Percentiles rank a stretch among this genome's conserved stretches.
phyloP scores from a whole-genome alignment of 1,140 invertebrate species.

The Samia ricini region DNA sequence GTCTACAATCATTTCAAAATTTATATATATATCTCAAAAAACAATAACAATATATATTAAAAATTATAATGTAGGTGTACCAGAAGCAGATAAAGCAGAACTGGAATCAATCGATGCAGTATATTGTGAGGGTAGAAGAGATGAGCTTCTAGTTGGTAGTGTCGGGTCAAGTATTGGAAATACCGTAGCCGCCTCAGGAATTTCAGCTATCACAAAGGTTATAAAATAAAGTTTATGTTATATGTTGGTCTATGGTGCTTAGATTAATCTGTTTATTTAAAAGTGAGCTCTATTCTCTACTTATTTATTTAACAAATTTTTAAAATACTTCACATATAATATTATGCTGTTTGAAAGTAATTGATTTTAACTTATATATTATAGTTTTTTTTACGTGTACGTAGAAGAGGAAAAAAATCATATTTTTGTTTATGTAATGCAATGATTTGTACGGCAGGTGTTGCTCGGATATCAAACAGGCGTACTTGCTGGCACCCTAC shows the following conservation, averaged over 20 bases:
- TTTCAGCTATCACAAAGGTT: constrained; percentile 79
- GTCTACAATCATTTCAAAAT: too few relatives aligned
- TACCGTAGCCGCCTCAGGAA: constrained; percentile 81
- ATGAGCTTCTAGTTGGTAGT: constrained; percentile 82
- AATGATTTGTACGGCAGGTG: constrained; percentile 20
- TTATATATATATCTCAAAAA: background rate
- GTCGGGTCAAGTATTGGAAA: constrained; percentile 87
- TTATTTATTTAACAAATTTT: background rate
- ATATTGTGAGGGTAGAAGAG: constrained; percentile 58
- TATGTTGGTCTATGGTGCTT: background rate
- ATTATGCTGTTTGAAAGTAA: too few relatives aligned
- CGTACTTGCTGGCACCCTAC: constrained; percentile 32
- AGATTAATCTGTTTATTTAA: too few relatives aligned
- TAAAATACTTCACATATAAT: background rate
- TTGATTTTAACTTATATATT: too few relatives aligned
- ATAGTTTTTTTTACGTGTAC: too few relatives aligned
- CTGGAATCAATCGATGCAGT: constrained; percentile 38
- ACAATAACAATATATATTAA: background rate
- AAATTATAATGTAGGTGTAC: constrained; percentile 50
- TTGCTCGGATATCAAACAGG: constrained; percentile 43
- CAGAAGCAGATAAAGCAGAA: constrained; percentile 52
- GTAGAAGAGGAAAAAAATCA: too few relatives aligned
- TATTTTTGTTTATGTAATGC: too few relatives aligned
- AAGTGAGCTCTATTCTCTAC: constrained; percentile 27
- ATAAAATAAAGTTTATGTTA: background rate